Percentiles rank a stretch among this genome's conserved stretches.
Conservation (phyloP, 1,140 invertebrate species). For the Procambarus clarkii region DNA sequence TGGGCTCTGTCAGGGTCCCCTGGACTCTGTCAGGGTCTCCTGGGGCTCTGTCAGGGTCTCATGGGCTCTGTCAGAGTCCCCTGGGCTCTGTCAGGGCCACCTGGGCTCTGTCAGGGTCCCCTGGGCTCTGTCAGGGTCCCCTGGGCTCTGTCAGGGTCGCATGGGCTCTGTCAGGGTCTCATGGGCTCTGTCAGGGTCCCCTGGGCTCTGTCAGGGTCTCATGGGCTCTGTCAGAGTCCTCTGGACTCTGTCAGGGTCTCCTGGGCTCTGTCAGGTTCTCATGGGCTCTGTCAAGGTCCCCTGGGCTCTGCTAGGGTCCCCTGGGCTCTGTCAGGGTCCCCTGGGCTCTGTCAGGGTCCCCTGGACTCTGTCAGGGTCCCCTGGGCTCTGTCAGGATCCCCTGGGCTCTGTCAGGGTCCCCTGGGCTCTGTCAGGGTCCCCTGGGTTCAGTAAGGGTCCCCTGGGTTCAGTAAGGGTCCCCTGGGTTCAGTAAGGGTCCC, state of each 20-base stretch:
- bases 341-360: no score
- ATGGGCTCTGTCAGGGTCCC: not conserved
- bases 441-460: not conserved
- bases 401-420: not conserved
- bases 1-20: no score
- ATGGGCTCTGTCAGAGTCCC: no score
- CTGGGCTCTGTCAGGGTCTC: no score
- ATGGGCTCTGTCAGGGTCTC: not conserved
- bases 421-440: not conserved
- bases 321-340: no score
- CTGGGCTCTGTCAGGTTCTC: no score
- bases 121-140: not conserved
- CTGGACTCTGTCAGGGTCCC: not conserved
- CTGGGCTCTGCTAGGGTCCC: no score
- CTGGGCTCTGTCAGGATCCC: not conserved
- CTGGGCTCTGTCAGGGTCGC: not conserved
- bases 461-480: not conserved
- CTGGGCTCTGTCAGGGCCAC: not conserved
- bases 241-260: no score
- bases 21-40: no score
- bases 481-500: no score
- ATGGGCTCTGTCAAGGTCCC: no score
- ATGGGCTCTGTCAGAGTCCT: not conserved
- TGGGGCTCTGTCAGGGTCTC: no score
- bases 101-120: not conserved